Conservation (phyloP, 2,113 vertebrate genomes). For the Erythrolamprus reginae region DNA sequence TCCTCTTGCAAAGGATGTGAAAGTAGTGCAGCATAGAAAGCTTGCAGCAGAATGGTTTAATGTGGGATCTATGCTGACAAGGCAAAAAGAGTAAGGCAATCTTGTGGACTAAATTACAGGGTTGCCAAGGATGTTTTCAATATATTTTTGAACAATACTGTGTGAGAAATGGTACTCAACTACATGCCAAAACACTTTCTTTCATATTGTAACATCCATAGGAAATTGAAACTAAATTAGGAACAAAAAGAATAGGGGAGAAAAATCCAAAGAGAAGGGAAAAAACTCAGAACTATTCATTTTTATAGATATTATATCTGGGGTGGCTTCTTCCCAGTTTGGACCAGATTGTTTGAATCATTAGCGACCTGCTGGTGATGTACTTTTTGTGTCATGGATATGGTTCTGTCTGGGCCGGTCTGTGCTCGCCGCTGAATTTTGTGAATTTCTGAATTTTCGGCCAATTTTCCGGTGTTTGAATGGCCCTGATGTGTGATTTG, state of each 20-base stretch:
- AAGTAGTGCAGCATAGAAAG: neutral
- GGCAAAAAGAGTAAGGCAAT: conserved; percentile 1
- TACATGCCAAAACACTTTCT: neutral
- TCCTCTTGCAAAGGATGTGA: neutral
- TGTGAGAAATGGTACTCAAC: neutral
- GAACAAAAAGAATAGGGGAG: neutral
- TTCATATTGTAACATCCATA: neutral
- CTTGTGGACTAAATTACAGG: neutral
- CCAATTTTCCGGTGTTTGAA: too few relatives aligned
- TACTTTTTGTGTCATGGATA: too few relatives aligned
- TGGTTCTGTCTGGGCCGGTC: too few relatives aligned
- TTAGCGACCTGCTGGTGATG: too few relatives aligned
- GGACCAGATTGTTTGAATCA: too few relatives aligned
- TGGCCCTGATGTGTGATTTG: too few relatives aligned
- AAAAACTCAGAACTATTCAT: neutral
- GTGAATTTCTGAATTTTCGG: too few relatives aligned
- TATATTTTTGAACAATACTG: neutral
- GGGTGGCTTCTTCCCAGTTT: too few relatives aligned
- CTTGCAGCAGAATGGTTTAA: neutral
- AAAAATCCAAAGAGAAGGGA: neutral
- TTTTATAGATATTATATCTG: neutral
- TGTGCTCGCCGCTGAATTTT: too few relatives aligned
- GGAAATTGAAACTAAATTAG: neutral
- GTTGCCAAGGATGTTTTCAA: conserved; percentile 6
- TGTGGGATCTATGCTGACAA: neutral